Evolutionary conservation across 92 coral and sea anemone genomes (phyloP).

Genomic region (Parazoanthus darwini): DNA sequence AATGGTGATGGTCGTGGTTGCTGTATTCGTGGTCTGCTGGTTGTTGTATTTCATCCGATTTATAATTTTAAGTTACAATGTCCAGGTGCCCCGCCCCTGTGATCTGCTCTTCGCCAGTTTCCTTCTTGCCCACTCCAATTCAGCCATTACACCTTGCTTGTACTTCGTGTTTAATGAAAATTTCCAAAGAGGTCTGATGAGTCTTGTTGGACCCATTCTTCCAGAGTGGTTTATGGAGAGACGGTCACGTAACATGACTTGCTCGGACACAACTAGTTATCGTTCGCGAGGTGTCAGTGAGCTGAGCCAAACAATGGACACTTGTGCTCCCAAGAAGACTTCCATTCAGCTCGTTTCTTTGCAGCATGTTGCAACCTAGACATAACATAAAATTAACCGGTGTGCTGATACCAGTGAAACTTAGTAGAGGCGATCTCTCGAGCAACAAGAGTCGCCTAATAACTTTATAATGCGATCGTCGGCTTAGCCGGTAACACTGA

Average conservation of each 20-base stretch:
- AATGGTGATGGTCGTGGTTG: conserved; percentile 39
- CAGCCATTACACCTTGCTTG: conserved; percentile 41
- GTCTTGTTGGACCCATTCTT: not conserved
- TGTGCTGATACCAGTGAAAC: not conserved
- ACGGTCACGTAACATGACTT: not conserved
- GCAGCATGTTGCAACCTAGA: conserved; percentile 1
- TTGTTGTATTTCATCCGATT: conserved; percentile 29
- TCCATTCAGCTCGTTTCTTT: not conserved
- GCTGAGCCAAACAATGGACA: not conserved
- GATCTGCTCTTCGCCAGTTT: conserved; percentile 29
- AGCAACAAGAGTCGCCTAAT: not conserved
- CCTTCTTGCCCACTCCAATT: conserved; percentile 25
- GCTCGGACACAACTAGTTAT: not conserved
- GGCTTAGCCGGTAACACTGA: not conserved
- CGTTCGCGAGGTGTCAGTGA: conserved; percentile 1
- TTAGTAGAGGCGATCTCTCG: not conserved
- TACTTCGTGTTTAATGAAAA: conserved; percentile 39
- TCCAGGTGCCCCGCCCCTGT: conserved; percentile 16
- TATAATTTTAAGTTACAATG: conserved; percentile 12
- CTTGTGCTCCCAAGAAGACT: not conserved
- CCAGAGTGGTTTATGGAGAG: not conserved
- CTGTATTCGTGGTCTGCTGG: conserved; percentile 39
- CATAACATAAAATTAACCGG: not conserved
- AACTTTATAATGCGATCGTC: not conserved
- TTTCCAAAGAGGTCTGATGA: conserved; percentile 29